Evolutionary conservation across 2,113 vertebrate species (phyloP), one percentile per base, ranked within the genome.

Genomic region (Pao palembangensis): DNA sequence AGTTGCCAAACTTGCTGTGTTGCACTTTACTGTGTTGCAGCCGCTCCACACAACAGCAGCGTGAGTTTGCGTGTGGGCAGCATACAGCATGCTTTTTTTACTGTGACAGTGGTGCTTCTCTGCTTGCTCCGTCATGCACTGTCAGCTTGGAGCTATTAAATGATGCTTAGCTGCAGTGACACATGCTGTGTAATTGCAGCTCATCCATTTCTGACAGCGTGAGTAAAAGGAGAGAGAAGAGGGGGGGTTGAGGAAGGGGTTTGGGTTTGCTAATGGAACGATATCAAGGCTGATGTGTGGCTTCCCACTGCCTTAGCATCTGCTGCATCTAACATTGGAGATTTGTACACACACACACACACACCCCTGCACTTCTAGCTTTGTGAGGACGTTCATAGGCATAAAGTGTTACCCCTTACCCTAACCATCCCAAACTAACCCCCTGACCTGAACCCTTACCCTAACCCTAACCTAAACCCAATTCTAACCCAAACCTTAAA

Each of bases 111-210:
- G 44, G 54, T 55, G 56, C 34, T 41, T 54, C 73, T 51, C 50
- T 0, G 14, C 74, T 51, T 51, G 69, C 63, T 71, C 65, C 31
- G 63, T 58, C 65, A 52, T 71, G 64, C 47, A 16, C 71, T 65
- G 81, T 73, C 78, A 78, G 63, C 81, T 73, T 12, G 51, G 43
- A 50, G 57, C 68, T 61, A 61, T 75, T 59, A 78, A 72, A 68
- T 76, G 67, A 79, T 67, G 81, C 59, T 68, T 62, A 78, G 71
- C 58, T 65, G 69, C 65, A 23, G 52, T 64, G 83, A 83, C 79
- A 76, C 81, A 80, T 71, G 82, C 85, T 81, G 77, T 70, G 82
- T 83, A 81, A 83, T 85, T 82, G 77, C 75, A 67, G 63, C 82
- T 79, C 82, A 83, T 85, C 71, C 82, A 67, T 85, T 79, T 82